Evolutionary conservation across 1,140 invertebrate species (phyloP), one percentile per base, ranked within the genome.

Genomic region (Pteromalus puparum): DNA sequence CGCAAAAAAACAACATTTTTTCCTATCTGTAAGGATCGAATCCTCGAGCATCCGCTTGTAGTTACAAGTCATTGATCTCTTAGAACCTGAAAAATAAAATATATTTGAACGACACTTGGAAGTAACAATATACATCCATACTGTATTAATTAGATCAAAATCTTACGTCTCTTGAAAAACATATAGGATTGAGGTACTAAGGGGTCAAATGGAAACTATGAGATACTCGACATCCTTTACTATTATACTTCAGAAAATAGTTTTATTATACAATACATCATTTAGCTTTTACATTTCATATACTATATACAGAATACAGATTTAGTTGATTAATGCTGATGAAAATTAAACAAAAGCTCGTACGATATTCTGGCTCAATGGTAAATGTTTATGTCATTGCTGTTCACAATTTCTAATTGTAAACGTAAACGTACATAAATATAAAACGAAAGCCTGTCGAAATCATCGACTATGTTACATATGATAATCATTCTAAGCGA

Each of bases 371-470:
- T 72, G 79, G 46, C 78, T 81, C 24, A 42, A 85, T 85, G 46
- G 79, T 81, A 77, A 85, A 85, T 81, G 42, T 85, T 85, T 81
- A 81, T 82, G 83, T 85, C 84, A 77, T 72, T 82, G 72, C 65
- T 82, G 73, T 82, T 81, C 67, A 61, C 42, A 72, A 82, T 61
- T 81, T 76, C 21, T 85, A 18, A 85, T 85, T 82, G 73, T 85
- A 85, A 81, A 76, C 28, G 26, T 85, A 81, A 85, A 85, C 18
- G 38, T 85, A 53, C 34, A 85, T 61, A 75, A 42, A 70, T 76
- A 68, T 81, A 76, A 74, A 13, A 67, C 65, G 26, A 67, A 81
- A 76, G 77, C 78, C 72, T 81, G 83, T 84, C 42, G 79, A 80
- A 75, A 81, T 67, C 30, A 81, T 84, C 48, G 68, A 79, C 68